Base-by-base conservation (phyloP, 1,140 invertebrate species). In the Euura lappo region DNA sequence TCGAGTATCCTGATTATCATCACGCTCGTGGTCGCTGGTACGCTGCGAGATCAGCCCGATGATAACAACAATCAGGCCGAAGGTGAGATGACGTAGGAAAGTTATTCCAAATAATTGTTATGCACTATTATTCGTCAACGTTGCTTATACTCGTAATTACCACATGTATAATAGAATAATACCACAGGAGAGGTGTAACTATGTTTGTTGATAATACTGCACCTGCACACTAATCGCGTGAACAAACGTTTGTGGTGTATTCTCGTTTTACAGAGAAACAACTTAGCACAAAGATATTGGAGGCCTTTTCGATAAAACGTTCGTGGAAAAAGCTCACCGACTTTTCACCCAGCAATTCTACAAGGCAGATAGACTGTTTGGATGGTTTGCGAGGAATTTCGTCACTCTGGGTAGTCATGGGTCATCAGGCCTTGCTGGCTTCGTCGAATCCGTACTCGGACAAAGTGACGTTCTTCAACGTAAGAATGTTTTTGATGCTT, bases 321-420 rank as follows among this genome's bases (percentile, higher is more conserved):
- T 68, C 66, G 8, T 68, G 66, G 66, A 68, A 68, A 42, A 68
- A 68, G 8, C 44, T 68, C 28, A 68, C 66, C 44, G 44, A 68
- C 6, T 68, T 85, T 13, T 82, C 71, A 4, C 81, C 80, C 44
- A 78, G 65, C 2, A 69, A 75, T 6, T 77, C 73, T 28, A 68
- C 80, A 11, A 79, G 78, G 2, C 75, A 77, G 6, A 72, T 91
- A 6, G 80, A 84, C 44, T 90, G 88, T 74, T 65, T 92, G 46
- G 88, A 90, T 71, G 91, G 91, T 0, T 79, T 92, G 43, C 88
- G 91, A 70, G 87, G 89, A n/a, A 79, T 93, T n/a, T 90, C 90
- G 68, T 91, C 93, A 86, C 81, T 89, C 42, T 93, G 93, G 92
- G 89, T 94, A n/a, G 87, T 93, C 7, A 77, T 93, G 3, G 91